These are phyloP conservation scores for Rhea americana DNA, from an alignment of 2,113 vertebrate species.

Conservation along the genomic window DNA sequence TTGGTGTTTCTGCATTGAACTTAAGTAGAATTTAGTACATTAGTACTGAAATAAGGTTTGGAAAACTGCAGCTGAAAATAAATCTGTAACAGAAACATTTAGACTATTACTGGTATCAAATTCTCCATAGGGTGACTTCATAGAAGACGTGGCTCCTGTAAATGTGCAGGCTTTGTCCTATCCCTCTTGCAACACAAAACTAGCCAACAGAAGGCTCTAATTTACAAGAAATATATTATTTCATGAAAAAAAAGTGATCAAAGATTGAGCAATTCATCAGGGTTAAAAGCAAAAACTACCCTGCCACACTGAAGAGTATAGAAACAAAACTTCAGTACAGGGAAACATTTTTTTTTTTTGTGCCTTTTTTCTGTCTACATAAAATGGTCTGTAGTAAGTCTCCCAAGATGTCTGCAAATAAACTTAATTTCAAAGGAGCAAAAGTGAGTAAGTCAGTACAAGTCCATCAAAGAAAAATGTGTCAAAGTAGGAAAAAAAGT, in stretches of 20 bases:
- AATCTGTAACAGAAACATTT: background rate
- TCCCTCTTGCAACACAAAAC: background rate
- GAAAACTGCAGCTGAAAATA: background rate
- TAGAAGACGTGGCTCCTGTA: background rate
- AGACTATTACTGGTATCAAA: background rate
- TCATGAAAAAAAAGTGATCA: background rate
- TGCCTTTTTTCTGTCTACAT: background rate
- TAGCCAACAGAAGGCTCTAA: background rate
- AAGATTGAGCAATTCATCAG: background rate
- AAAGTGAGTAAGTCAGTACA: background rate
- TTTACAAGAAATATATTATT: background rate
- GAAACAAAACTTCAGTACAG: background rate
- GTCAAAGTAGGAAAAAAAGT: background rate
- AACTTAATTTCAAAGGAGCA: conserved; percentile 10
- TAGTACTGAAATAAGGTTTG: background rate
- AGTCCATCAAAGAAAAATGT: background rate
- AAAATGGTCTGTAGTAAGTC: background rate
- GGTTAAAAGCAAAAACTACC: background rate
- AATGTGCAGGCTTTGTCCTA: conserved; percentile 9
- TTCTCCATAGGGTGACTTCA: background rate
- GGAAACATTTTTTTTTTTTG: background rate
- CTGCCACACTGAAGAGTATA: background rate
- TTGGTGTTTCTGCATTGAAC: background rate
- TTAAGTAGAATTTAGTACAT: background rate
- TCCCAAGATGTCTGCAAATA: background rate